phyloP scores from a whole-genome alignment of 1,140 invertebrate genomes.

The Luehdorfia chinensis region DNA sequence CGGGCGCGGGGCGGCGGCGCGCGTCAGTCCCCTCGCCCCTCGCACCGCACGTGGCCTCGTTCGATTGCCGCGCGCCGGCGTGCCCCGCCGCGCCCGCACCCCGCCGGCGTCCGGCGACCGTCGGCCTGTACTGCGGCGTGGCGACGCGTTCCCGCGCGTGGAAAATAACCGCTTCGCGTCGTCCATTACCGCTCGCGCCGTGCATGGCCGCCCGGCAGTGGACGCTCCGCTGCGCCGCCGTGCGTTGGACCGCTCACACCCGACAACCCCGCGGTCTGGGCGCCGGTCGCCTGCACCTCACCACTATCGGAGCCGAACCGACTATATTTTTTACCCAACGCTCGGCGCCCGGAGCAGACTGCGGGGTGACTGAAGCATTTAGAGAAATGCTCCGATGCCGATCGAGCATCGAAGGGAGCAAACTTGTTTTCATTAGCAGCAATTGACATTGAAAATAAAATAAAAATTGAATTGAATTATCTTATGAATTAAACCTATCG shows the following conservation, averaged over 20 bases:
- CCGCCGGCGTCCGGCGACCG: too few relatives aligned
- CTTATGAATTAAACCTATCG: conserved; percentile 56
- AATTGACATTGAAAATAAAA: conserved; percentile 53
- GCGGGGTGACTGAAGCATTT: conserved; percentile 48
- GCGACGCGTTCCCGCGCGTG: conserved; percentile 50
- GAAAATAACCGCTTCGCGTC: conserved; percentile 47
- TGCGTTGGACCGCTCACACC: not conserved
- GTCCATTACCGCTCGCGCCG: conserved; percentile 43
- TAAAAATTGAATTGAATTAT: conserved; percentile 45
- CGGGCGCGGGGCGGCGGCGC: conserved; percentile 23
- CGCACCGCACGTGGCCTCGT: conserved; percentile 58
- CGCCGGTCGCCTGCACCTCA: conserved; percentile 41
- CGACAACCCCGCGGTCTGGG: conserved; percentile 26
- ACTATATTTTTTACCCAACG: conserved; percentile 40
- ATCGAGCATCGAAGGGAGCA: conserved; percentile 42
- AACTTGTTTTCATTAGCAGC: conserved; percentile 38
- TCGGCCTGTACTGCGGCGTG: conserved; percentile 34
- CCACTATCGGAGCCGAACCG: too few relatives aligned
- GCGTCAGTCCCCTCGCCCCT: conserved; percentile 30
- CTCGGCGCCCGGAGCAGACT: conserved; percentile 35
- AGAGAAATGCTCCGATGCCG: conserved; percentile 46
- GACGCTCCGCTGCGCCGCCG: not conserved
- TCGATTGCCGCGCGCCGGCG: conserved; percentile 49
- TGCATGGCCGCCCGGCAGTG: conserved; percentile 33
- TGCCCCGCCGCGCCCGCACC: conserved; percentile 29